Percentiles rank a stretch among this genome's conserved stretches.
These are phyloP conservation scores for Ligdia adustata DNA, from an alignment of 2,888 invertebrate genomes.

Conservation along the genomic window DNA sequence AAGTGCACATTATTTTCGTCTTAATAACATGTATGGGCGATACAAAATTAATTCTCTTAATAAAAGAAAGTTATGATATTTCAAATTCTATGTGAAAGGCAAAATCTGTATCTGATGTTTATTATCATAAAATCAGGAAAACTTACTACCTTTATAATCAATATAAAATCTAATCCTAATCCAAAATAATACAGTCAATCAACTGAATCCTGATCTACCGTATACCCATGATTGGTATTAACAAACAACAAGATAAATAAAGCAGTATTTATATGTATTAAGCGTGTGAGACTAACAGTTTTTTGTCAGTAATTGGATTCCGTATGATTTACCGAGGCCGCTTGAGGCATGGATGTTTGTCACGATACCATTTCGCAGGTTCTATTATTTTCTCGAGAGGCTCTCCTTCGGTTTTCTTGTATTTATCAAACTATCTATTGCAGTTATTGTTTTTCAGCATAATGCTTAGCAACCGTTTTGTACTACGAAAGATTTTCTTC, in stretches of 20 bases:
- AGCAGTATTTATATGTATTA: conserved; percentile 16
- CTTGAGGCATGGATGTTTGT: conserved; percentile 80
- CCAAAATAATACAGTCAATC: too few species aligned
- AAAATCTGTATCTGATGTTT: too few species aligned
- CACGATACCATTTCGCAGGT: conserved; percentile 77
- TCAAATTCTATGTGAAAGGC: too few species aligned
- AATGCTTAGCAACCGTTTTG: too few species aligned
- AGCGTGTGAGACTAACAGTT: conserved; percentile 58
- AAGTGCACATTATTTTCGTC: conserved; percentile 13
- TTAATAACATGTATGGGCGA: conserved; percentile 13
- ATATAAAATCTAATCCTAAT: too few species aligned
- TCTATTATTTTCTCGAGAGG: conserved; percentile 50
- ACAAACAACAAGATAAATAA: background rate
- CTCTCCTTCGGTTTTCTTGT: conserved; percentile 19
- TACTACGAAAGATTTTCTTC: too few species aligned
- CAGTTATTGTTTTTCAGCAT: conserved; percentile 11
- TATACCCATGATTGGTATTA: too few species aligned
- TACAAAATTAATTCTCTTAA: background rate
- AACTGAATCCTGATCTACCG: too few species aligned
- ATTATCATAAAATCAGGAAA: too few species aligned
- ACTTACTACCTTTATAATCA: too few species aligned
- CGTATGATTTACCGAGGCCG: conserved; percentile 70
- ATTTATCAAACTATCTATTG: conserved; percentile 8
- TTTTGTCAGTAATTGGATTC: conserved; percentile 79
- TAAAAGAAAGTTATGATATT: too few species aligned